Evolutionary conservation across 30 jellyfish, hydroid and myxozoan species (phyloP), one percentile per base, ranked within the genome.

Genomic region (Hydractinia symbiolongicarpus): DNA sequence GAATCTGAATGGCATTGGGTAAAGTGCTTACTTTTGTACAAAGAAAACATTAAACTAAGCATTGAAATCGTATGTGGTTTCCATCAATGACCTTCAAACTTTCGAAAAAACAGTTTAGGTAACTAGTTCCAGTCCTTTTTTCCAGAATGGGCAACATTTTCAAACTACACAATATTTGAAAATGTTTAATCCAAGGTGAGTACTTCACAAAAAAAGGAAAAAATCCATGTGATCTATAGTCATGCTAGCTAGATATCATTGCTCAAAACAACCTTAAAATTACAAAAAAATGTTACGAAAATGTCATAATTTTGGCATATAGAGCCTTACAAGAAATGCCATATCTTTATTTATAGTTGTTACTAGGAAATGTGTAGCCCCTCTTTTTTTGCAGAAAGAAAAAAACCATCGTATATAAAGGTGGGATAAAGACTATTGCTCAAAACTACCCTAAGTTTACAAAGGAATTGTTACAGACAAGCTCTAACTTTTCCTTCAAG

Each of bases 211-310:
- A 58, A 11, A 2, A 58, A 58, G 15, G 3, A 58, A 11, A 16
- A 58, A 58, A 3, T 11, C 19, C 69, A 58, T 58, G 19, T 58
- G 69, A 58, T 58, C 69, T 58, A n/a, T n/a, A 58, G 69, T 13
- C 69, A 13, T 16, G 19, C 19, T 58, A 13, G 19, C 69, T 16
- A 58, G 19, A 11, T 58, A 58, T 58, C 3, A 58, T 58, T 13
- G 69, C 69, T 58, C 69, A 58, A 58, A 58, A 58, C 69, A 13
- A 58, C 69, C 69, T 16, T 30, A 58, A 58, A 58, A 58, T 58
- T 58, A 16, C 69, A 58, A 58, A 58, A 58, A 1, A 58, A 58
- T 58, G 17, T 11, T 58, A 58, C 69, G 44, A 30, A 30, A 30
- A 30, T 30, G 44, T 30, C 19, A 13, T 58, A 16, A 58, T 58